Conservation (phyloP, 1,140 invertebrate genomes). For the Telenomus remus region DNA sequence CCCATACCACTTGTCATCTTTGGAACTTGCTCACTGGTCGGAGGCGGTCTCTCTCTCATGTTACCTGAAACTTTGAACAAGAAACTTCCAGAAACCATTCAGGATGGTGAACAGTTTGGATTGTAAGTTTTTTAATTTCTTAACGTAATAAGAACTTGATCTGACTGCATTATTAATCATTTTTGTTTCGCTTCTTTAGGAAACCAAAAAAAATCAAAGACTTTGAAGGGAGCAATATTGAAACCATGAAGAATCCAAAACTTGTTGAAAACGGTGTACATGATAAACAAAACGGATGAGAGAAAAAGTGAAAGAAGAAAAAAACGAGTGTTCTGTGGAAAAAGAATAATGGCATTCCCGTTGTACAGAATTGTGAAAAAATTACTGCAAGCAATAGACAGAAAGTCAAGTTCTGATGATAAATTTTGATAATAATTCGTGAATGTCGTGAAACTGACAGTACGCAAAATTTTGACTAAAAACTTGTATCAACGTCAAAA, state of each 20-base stretch:
- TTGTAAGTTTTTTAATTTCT: conserved; percentile 68
- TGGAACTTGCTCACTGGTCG: conserved; percentile 79
- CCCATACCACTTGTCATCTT: conserved; percentile 85
- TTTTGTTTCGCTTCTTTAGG: conserved; percentile 22
- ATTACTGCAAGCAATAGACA: too few relatives aligned
- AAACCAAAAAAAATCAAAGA: conserved; percentile 59
- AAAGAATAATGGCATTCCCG: too few relatives aligned
- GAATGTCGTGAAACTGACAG: too few relatives aligned
- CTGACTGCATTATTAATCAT: too few relatives aligned
- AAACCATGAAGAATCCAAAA: conserved; percentile 57
- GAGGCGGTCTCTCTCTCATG: conserved; percentile 80
- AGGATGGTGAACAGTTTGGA: conserved; percentile 83
- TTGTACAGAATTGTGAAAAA: too few relatives aligned
- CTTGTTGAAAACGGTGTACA: conserved; percentile 65
- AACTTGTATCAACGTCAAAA: too few relatives aligned
- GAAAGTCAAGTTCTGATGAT: too few relatives aligned
- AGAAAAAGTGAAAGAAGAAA: too few relatives aligned
- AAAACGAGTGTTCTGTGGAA: too few relatives aligned
- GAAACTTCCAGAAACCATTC: conserved; percentile 84
- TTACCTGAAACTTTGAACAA: conserved; percentile 86
- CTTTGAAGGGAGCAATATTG: conserved; percentile 61
- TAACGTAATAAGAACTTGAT: too few relatives aligned
- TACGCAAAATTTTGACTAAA: too few relatives aligned
- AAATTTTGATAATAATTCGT: too few relatives aligned
- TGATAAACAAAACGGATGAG: conserved; percentile 66